Conservation (phyloP, 2,797 vertebrate species). For the Psittacula derbiana region DNA sequence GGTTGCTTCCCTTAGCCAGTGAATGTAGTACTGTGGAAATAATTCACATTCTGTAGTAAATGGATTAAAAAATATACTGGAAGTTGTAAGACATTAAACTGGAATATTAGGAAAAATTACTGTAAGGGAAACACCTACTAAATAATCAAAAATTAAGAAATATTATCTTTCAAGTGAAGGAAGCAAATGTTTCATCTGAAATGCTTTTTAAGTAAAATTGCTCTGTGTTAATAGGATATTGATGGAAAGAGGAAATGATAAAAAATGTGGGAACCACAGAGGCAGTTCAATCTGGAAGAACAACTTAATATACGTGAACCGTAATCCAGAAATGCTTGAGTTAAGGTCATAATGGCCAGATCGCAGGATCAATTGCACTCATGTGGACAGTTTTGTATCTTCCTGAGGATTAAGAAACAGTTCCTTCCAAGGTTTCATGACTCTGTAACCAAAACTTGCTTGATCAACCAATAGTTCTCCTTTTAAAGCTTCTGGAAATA, state of each 20-base stretch:
- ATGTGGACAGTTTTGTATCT: not conserved
- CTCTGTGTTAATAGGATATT: not conserved
- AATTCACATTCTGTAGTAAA: not conserved
- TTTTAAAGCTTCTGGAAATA: not conserved
- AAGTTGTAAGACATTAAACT: not conserved
- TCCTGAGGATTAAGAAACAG: not conserved
- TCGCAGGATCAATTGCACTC: not conserved
- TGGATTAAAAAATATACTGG: not conserved
- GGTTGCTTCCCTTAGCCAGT: not conserved
- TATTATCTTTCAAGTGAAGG: not conserved
- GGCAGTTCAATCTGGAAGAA: not conserved
- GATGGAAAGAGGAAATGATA: not conserved
- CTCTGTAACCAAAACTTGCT: not conserved
- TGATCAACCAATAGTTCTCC: not conserved
- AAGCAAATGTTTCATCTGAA: not conserved
- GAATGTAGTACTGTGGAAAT: not conserved
- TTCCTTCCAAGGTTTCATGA: not conserved
- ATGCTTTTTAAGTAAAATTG: not conserved
- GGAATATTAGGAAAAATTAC: not conserved
- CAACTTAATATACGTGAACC: not conserved
- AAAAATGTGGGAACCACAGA: rapidly evolving
- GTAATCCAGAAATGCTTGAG: not conserved
- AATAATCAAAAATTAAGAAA: not conserved
- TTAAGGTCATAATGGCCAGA: not conserved
- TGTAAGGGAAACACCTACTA: not conserved